phyloP scores from a whole-genome alignment of 2,113 vertebrate species.

The Alosa alosa region DNA sequence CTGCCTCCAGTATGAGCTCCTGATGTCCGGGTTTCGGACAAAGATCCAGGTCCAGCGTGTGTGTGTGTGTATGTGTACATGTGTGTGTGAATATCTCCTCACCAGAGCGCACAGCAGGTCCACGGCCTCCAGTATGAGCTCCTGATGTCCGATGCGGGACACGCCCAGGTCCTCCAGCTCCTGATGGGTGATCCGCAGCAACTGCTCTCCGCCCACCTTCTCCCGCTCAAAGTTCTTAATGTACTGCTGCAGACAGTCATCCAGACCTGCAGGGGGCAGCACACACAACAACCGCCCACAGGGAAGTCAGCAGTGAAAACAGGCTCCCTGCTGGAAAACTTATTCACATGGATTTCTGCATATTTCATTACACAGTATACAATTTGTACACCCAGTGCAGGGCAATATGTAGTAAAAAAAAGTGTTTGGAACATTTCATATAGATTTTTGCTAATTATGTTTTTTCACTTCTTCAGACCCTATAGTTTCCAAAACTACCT shows the following conservation, averaged over 20 bases:
- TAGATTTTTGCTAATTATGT: too few species aligned
- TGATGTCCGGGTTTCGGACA: too few species aligned
- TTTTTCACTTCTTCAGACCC: too few species aligned
- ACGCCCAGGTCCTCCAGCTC: constrained; percentile 78
- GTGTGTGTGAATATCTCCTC: constrained; percentile 44
- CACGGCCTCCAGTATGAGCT: constrained; percentile 76
- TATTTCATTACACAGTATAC: too few species aligned
- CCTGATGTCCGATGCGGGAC: constrained; percentile 77
- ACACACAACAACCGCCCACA: neutral
- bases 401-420: too few species aligned
- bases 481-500: too few species aligned
- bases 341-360: too few species aligned
- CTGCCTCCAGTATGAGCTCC: too few species aligned
- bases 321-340: too few species aligned
- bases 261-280: constrained; percentile 63
- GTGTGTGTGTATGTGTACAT: neutral
- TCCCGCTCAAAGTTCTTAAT: constrained; percentile 77
- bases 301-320: neutral
- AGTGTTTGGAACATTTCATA: too few species aligned
- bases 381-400: too few species aligned
- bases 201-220: constrained; percentile 75
- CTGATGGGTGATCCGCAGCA: constrained; percentile 77
- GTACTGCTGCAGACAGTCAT: constrained; percentile 79
- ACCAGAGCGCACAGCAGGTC: constrained; percentile 77
- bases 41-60: neutral